Evolutionary conservation across 53 echinoderm and acorn worm genomes (phyloP).

Genomic region (Hippasteria phrygiana): DNA sequence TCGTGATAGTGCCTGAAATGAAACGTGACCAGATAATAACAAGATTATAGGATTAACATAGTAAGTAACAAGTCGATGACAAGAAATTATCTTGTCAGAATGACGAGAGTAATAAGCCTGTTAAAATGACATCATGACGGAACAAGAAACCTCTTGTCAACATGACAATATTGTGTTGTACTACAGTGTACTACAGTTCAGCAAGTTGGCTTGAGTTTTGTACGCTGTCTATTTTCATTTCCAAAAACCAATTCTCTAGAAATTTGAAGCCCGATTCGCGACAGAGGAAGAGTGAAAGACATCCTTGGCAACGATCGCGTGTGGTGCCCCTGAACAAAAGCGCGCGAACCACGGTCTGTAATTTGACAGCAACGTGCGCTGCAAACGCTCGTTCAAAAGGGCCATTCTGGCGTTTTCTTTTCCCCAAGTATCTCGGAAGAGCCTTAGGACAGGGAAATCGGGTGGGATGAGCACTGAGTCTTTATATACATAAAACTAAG

Average conservation of each 20-base stretch:
- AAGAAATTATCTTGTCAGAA: no score
- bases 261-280: neutral
- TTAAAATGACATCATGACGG: no score
- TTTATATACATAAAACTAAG: neutral
- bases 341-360: neutral
- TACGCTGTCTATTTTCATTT: conserved; percentile 3
- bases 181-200: no score
- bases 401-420: neutral
- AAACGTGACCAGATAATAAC: no score
- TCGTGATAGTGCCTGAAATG: no score
- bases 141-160: no score
- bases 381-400: neutral
- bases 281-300: neutral
- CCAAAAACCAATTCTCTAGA: neutral
- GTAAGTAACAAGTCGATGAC: no score
- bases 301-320: neutral
- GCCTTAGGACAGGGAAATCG: neutral
- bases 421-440: neutral
- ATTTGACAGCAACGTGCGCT: conserved; percentile 2
- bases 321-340: conserved; percentile 19
- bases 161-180: no score
- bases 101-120: no score
- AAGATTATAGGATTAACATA: no score
- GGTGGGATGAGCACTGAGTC: neutral
- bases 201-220: no score